Percentiles rank a stretch among this genome's conserved stretches.
These are phyloP conservation scores for Hedya salicella DNA, from an alignment of 2,888 invertebrate genomes.

Conservation along the genomic window DNA sequence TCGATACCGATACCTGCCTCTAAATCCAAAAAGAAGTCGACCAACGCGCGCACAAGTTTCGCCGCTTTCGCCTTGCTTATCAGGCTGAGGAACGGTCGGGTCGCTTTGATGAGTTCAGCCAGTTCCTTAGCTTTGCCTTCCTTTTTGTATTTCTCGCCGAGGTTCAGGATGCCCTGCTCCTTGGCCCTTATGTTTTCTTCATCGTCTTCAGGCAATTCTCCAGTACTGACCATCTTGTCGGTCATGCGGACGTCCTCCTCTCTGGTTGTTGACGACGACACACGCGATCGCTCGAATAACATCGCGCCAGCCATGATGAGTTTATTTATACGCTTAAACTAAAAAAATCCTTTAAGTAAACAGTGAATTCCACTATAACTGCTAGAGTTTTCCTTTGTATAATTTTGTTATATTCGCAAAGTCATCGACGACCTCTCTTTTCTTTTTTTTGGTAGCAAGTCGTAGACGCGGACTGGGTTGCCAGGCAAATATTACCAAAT, in stretches of 20 bases:
- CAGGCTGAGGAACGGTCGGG: slow-evolving; percentile 96
- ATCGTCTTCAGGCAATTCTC: slow-evolving; percentile 91
- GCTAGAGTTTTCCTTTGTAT: slow-evolving; percentile 82
- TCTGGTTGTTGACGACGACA: slow-evolving; percentile 89
- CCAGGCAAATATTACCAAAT: slow-evolving; percentile 50
- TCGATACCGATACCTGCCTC: slow-evolving; percentile 98
- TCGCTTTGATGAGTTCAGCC: slow-evolving; percentile 96
- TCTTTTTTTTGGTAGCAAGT: slow-evolving; percentile 74
- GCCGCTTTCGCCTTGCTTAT: slow-evolving; percentile 99
- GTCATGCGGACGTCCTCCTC: slow-evolving; percentile 90
- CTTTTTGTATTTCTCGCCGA: slow-evolving; percentile 96
- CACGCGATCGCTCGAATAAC: slow-evolving; percentile 94
- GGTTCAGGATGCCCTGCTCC: slow-evolving; percentile 96
- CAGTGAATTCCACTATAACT: slow-evolving; percentile 73
- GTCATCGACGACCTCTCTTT: slow-evolving; percentile 79
- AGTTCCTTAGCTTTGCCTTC: slow-evolving; percentile 97
- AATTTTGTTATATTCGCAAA: slow-evolving; percentile 82
- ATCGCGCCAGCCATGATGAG: slow-evolving; percentile 94
- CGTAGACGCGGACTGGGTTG: slow-evolving; percentile 80
- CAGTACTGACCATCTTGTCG: slow-evolving; percentile 91
- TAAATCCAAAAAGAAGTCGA: slow-evolving; percentile 98
- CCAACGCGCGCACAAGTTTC: slow-evolving; percentile 97
- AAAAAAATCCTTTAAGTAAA: slow-evolving; percentile 71
- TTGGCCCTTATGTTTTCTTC: slow-evolving; percentile 96
- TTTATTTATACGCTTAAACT: slow-evolving; percentile 80